Evolutionary conservation across 2,797 vertebrate species (phyloP).

Genomic region (Momotus momota): DNA sequence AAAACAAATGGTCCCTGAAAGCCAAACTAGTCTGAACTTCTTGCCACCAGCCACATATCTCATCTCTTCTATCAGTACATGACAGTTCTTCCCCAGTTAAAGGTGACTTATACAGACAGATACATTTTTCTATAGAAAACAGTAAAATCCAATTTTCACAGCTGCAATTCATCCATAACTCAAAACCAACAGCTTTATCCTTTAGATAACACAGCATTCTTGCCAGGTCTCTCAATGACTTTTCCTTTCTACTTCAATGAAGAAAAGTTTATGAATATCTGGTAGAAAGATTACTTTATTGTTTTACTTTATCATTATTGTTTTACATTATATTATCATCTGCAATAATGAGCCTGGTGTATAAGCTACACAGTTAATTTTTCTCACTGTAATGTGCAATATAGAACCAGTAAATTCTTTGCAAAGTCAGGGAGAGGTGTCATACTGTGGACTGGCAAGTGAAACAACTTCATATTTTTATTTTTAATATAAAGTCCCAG

Average conservation of each 20-base stretch:
- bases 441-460: neutral
- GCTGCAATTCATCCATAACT: neutral
- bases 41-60: neutral
- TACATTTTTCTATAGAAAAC: neutral
- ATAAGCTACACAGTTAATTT: neutral
- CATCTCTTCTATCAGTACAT: neutral
- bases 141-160: conserved; percentile 28
- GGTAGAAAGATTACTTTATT: neutral
- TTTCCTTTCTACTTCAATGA: neutral
- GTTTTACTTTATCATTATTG: neutral
- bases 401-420: neutral
- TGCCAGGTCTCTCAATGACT: neutral
- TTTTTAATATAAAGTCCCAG: neutral
- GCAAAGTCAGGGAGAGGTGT: neutral
- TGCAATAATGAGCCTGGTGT: neutral
- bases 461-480: neutral
- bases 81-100: neutral
- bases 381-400: neutral
- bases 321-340: neutral
- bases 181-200: neutral
- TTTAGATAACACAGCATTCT: neutral
- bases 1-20: neutral
- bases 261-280: neutral
- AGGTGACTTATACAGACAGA: conserved; percentile 12
- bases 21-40: neutral